Percentiles rank a stretch among this genome's conserved stretches.
Evolutionary conservation across 2,888 invertebrate genomes (phyloP).

Genomic region (Hypercompe scribonia): DNA sequence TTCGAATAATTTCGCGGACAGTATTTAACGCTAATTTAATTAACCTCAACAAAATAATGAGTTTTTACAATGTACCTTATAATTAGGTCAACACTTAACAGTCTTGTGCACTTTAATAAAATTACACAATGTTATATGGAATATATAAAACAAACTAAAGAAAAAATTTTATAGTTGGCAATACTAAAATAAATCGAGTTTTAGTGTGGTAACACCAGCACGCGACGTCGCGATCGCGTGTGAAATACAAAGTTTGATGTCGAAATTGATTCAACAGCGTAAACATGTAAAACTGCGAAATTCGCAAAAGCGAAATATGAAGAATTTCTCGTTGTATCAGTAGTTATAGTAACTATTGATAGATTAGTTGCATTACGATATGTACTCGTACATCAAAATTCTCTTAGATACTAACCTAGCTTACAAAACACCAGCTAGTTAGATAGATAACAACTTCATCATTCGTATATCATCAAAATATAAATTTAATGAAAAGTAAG

Average conservation of each 20-base stretch:
- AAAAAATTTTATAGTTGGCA: conserved; percentile 33
- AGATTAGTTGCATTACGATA: not conserved
- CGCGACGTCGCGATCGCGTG: conserved; percentile 46
- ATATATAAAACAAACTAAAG: conserved; percentile 5
- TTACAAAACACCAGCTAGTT: too few relatives aligned
- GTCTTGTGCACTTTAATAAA: not conserved
- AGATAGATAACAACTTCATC: too few relatives aligned
- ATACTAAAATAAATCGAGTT: conserved; percentile 37
- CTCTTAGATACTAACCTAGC: too few relatives aligned
- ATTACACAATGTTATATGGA: conserved; percentile 2
- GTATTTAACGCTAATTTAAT: too few relatives aligned
- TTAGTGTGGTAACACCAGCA: conserved; percentile 39
- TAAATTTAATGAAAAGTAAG: not conserved
- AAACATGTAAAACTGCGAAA: not conserved
- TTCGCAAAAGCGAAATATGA: not conserved
- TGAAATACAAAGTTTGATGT: conserved; percentile 31
- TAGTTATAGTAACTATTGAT: not conserved
- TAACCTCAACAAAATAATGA: too few relatives aligned
- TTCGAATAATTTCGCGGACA: too few relatives aligned
- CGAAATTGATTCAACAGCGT: conserved; percentile 31
- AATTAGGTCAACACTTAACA: not conserved
- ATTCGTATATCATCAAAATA: not conserved
- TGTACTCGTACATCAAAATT: too few relatives aligned
- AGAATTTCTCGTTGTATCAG: not conserved
- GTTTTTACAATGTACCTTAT: not conserved